These are phyloP conservation scores for Fregetta grallaria DNA, from an alignment of 2,113 vertebrate species.

Conservation along the genomic window DNA sequence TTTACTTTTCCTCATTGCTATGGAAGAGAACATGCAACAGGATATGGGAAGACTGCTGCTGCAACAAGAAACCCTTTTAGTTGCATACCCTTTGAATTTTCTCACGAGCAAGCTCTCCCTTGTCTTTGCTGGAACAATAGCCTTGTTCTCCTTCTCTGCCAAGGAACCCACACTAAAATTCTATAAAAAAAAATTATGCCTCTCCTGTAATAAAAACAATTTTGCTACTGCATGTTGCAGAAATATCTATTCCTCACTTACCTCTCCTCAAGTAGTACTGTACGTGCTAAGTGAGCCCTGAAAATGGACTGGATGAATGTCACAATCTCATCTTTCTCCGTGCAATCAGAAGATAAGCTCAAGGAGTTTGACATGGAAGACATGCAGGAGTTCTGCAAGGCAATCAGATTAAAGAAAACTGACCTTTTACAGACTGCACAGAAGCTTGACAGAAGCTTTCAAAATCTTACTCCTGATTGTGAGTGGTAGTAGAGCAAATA, in stretches of 20 bases:
- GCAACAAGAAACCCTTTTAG: neutral
- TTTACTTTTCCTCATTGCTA: neutral
- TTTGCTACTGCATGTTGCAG: neutral
- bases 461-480: neutral
- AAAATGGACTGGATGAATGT: constrained; percentile 82
- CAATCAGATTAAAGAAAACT: neutral
- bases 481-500: neutral
- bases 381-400: constrained; percentile 48
- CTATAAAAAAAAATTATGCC: neutral
- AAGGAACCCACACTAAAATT: neutral
- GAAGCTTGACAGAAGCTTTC: neutral
- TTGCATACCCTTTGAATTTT: neutral
- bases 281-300: constrained; percentile 82
- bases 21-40: neutral
- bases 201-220: neutral
- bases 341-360: neutral
- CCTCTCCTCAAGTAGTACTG: constrained; percentile 65
- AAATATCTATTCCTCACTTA: constrained; percentile 20
- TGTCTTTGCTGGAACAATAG: neutral
- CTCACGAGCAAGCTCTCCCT: neutral
- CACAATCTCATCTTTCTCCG: constrained; percentile 62
- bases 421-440: neutral
- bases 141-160: neutral
- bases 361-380: neutral
- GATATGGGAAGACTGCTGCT: neutral